Conservation (phyloP, 2,888 invertebrate genomes). For the Lycocerus yunnanus region DNA sequence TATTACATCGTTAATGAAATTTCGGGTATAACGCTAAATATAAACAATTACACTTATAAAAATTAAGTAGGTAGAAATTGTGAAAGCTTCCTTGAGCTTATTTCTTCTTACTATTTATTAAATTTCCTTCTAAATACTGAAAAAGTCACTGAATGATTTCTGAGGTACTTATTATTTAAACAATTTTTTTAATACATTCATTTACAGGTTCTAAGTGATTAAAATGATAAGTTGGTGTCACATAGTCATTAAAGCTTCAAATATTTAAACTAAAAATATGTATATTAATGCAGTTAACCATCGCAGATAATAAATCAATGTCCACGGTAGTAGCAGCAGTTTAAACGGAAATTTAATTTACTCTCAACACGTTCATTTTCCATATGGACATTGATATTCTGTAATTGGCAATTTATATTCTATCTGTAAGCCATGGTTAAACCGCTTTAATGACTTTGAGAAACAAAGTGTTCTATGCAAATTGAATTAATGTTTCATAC, state of each 20-base stretch:
- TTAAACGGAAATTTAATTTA: slow-evolving; percentile 51
- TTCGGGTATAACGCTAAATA: no score
- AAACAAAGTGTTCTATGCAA: slow-evolving; percentile 45
- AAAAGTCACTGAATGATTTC: no score
- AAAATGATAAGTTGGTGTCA: slow-evolving; percentile 6
- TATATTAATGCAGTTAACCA: slow-evolving; percentile 35
- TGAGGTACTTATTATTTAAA: no score
- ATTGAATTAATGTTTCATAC: slow-evolving; percentile 27
- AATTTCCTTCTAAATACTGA: background rate
- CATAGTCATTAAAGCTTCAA: slow-evolving; percentile 37
- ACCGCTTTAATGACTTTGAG: slow-evolving; percentile 33
- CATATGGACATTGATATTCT: slow-evolving; percentile 45
- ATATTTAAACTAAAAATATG: slow-evolving; percentile 41
- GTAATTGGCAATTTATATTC: slow-evolving; percentile 49
- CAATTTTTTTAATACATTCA: background rate
- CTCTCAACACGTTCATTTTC: slow-evolving; percentile 47
- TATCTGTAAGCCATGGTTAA: slow-evolving; percentile 31
- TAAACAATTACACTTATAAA: no score
- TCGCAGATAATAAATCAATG: slow-evolving; percentile 46
- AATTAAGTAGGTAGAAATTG: no score
- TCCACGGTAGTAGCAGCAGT: slow-evolving; percentile 44
- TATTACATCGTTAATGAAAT: no score
- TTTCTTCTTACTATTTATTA: no score
- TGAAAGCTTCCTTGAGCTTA: no score
- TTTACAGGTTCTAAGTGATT: background rate